Conservation (phyloP, 2,888 invertebrate species). For the Eristalis intricaria region DNA sequence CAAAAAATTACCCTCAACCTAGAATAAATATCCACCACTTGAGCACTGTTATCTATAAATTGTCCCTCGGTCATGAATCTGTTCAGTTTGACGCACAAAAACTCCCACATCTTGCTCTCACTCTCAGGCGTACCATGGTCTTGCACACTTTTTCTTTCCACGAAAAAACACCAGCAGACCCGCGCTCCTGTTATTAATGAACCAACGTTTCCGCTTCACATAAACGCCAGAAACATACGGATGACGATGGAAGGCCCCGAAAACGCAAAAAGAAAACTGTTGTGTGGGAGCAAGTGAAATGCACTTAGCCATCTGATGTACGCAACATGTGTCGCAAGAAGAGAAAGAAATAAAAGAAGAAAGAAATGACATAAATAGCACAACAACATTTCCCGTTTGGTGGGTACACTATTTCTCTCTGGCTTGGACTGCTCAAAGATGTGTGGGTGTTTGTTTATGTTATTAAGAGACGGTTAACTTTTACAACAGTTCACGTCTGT, state of each 20-base stretch:
- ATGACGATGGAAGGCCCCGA: slow-evolving; percentile 6
- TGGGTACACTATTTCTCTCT: background rate
- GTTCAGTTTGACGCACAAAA: background rate
- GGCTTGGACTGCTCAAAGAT: background rate
- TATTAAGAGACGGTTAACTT: background rate
- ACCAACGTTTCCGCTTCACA: slow-evolving; percentile 31
- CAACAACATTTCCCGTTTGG: background rate
- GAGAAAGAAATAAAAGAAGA: background rate
- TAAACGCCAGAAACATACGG: slow-evolving; percentile 7
- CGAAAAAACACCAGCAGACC: background rate
- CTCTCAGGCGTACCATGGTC: background rate
- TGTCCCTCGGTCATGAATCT: background rate
- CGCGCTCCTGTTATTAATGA: slow-evolving; percentile 5
- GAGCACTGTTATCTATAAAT: background rate
- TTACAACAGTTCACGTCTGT: background rate
- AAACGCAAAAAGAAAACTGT: slow-evolving; percentile 2
- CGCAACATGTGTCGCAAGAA: slow-evolving; percentile 39
- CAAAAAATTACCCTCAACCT: background rate
- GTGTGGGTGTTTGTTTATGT: background rate
- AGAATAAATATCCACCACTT: background rate
- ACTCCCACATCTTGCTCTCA: background rate
- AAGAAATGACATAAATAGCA: background rate
- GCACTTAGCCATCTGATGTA: slow-evolving; percentile 11
- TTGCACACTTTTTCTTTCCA: background rate
- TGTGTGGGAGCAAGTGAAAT: slow-evolving; percentile 46